Evolutionary conservation across 2,113 vertebrate species (phyloP).

Genomic region (Andinoacara biseriatus): DNA sequence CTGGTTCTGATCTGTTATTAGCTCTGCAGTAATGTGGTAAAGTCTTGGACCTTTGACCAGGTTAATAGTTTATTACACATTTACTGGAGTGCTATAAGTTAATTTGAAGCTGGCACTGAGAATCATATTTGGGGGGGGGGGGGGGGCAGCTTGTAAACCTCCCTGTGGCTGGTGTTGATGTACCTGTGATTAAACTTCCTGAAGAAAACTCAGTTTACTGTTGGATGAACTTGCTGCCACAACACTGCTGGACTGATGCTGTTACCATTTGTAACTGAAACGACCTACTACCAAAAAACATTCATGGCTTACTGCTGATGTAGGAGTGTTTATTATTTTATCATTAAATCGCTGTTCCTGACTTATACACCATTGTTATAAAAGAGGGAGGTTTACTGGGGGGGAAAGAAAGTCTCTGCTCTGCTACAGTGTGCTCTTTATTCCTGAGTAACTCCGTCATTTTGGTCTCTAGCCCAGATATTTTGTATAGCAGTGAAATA

Average conservation of each 20-base stretch:
- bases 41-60: too few species aligned
- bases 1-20: too few species aligned
- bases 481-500: neutral
- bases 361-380: neutral
- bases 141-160: neutral
- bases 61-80: too few species aligned
- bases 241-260: neutral
- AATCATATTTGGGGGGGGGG: neutral
- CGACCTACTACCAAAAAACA: too few species aligned
- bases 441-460: neutral
- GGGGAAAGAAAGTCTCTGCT: neutral
- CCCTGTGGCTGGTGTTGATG: neutral
- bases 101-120: too few species aligned
- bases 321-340: neutral
- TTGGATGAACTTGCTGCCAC: neutral
- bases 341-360: neutral
- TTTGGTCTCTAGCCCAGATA: conserved; percentile 26
- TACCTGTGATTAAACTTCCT: neutral
- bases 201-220: neutral
- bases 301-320: neutral
- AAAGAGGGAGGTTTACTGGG: neutral
- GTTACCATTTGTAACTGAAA: too few species aligned
- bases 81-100: too few species aligned
- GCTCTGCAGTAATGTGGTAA: too few species aligned
- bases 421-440: neutral